Conservation (phyloP, 1,140 invertebrate species). For the Megathymus violae region DNA sequence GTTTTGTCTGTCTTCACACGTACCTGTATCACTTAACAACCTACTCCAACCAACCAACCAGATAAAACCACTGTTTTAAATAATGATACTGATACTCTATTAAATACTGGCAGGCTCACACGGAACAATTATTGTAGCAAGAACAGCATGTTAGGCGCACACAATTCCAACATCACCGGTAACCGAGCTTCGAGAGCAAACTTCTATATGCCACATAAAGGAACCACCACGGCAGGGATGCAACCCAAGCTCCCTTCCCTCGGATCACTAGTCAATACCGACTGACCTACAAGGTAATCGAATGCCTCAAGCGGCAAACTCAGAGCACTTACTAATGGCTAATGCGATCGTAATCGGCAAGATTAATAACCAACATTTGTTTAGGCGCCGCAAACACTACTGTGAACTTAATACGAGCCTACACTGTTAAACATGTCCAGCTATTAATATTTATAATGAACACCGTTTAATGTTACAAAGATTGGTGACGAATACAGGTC, state of each 20-base stretch:
- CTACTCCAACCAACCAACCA: too few relatives aligned
- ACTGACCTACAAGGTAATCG: background rate
- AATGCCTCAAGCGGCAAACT: background rate
- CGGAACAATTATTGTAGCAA: too few relatives aligned
- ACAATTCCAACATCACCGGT: too few relatives aligned
- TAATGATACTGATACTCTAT: too few relatives aligned
- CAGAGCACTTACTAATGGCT: background rate
- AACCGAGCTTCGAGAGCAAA: too few relatives aligned
- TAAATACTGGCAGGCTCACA: too few relatives aligned
- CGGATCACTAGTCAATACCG: background rate
- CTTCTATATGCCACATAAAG: too few relatives aligned
- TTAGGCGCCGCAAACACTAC: slow-evolving; percentile 5
- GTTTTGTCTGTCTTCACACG: too few relatives aligned
- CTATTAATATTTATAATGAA: slow-evolving; percentile 28
- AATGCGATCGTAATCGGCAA: slow-evolving; percentile 18
- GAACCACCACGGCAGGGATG: background rate
- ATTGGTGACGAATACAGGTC: too few relatives aligned
- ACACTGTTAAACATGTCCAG: slow-evolving; percentile 8
- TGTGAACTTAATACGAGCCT: slow-evolving; percentile 13
- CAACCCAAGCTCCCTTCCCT: background rate
- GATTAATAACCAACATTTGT: slow-evolving; percentile 22
- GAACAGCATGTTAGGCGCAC: too few relatives aligned
- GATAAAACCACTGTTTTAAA: too few relatives aligned
- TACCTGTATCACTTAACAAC: too few relatives aligned
- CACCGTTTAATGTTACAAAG: slow-evolving; percentile 7